These are phyloP conservation scores for Crypturellus tataupa DNA, from an alignment of 2,797 vertebrate genomes.

Conservation along the genomic window DNA sequence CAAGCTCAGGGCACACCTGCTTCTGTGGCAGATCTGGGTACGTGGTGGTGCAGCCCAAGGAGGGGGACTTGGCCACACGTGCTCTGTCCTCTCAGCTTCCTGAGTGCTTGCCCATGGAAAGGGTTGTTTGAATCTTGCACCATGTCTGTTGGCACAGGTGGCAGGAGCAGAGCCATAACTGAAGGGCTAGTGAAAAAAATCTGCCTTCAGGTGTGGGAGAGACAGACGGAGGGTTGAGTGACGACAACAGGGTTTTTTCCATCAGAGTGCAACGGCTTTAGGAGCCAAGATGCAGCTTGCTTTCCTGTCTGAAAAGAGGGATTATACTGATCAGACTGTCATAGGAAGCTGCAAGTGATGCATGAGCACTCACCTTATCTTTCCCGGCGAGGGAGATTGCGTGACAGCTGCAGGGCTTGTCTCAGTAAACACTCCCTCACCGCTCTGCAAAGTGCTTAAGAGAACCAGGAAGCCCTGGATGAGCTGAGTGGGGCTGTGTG, in stretches of 20 bases:
- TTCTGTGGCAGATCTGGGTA: background rate
- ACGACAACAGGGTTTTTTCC: background rate
- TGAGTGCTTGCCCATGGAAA: background rate
- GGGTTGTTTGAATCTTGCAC: background rate
- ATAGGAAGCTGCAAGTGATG: conserved; percentile 55
- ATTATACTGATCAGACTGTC: conserved; percentile 47
- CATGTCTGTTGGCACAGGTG: background rate
- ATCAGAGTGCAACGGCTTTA: background rate
- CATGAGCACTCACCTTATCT: conserved; percentile 54
- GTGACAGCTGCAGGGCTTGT: conserved; percentile 8
- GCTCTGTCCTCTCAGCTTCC: background rate
- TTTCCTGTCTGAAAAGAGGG: conserved; percentile 42
- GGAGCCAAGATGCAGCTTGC: conserved; percentile 26
- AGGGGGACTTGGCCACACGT: background rate
- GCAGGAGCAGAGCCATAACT: background rate
- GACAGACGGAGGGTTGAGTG: background rate
- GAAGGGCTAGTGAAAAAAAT: background rate
- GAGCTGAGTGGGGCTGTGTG: background rate
- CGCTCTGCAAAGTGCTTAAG: background rate
- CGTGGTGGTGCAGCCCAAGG: background rate
- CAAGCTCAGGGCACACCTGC: background rate
- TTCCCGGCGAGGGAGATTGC: background rate
- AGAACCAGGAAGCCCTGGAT: background rate
- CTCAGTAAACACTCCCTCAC: background rate
- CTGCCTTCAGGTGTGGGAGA: background rate